Evolutionary conservation across 2,888 invertebrate genomes (phyloP).

Genomic region (Metalampra italica): DNA sequence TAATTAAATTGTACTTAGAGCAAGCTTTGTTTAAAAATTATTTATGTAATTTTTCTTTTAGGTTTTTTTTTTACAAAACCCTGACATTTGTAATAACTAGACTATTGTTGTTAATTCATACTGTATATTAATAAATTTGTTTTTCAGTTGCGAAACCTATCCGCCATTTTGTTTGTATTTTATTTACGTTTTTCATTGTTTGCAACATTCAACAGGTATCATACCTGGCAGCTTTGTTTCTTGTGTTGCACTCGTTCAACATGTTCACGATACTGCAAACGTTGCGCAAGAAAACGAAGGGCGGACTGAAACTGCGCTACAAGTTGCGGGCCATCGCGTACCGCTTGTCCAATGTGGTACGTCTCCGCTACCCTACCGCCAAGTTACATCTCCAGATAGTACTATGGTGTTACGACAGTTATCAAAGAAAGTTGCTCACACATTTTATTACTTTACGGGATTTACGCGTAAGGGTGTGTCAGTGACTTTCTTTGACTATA

Average conservation of each 20-base stretch:
- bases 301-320: slow-evolving; percentile 79
- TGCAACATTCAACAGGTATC: slow-evolving; percentile 81
- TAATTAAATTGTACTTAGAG: slow-evolving; percentile 26
- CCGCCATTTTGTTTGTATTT: slow-evolving; percentile 20
- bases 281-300: slow-evolving; percentile 88
- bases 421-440: too few species aligned
- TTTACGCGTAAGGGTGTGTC: too few species aligned
- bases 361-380: too few species aligned
- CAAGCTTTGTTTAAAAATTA: slow-evolving; percentile 40
- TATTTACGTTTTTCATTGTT: slow-evolving; percentile 35
- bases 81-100: slow-evolving; percentile 24
- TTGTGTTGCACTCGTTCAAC: slow-evolving; percentile 93
- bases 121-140: slow-evolving; percentile 53
- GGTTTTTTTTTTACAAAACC: slow-evolving; percentile 31
- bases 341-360: slow-evolving; percentile 60
- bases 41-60: too few species aligned
- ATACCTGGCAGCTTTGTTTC: slow-evolving; percentile 89
- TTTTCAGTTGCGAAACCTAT: slow-evolving; percentile 46
- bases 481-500: too few species aligned
- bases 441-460: too few species aligned
- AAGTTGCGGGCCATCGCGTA: slow-evolving; percentile 75
- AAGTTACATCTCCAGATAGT: too few species aligned
- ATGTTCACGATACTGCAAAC: slow-evolving; percentile 91
- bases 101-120: slow-evolving; percentile 31
- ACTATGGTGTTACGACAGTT: too few species aligned